Base-by-base conservation (phyloP, 2,888 invertebrate genomes). In the Ectemnius lituratus region DNA sequence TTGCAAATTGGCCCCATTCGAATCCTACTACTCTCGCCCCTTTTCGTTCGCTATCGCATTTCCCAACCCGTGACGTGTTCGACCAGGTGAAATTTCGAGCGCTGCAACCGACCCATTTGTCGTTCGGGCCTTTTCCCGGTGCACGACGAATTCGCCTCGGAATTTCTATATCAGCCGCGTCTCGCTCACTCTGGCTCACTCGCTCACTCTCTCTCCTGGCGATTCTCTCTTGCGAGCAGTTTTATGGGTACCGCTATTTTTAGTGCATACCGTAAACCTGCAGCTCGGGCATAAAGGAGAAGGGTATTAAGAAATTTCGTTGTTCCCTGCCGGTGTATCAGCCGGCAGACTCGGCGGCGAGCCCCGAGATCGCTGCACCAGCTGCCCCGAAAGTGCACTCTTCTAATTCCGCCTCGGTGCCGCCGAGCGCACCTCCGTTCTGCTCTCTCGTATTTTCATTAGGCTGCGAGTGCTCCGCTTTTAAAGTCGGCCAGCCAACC, bases 181-280 rank as follows among this genome's bases (percentile, higher is more conserved):
- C 52, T 52, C 52, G 14, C 14, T 14, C 14, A 5, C 52, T 73
- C 76, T 78, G 73, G 80, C 37, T 2, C 52, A 16, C 14, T 14
- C 52, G 5, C 52, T 52, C 16, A 16, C 14, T 14, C 14, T 14
- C 52, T 75, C 80, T 78, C 74, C 78, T 73, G 80, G 73, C 76
- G 70, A 76, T 80, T 14, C n/a, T 76, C 76, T 78, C 68, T 59
- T 73, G 37, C 73, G 76, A 76, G 74, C 81, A 73, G 75, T 81
- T 84, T 84, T 84, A 84, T 84, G 84, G 81, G 76, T 84, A 80
- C 72, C 71, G 79, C 77, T 85, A 84, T 85, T 85, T 84, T 84
- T 84, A 85, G 83, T 76, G 73, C 72, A 66, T 82, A 83, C 73
- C 80, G 83, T 82, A 81, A 78, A 83, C 72, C 75, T 68, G 65